These are phyloP conservation scores for Coelopa pilipes DNA, from an alignment of 2,888 invertebrate genomes.

Conservation along the genomic window DNA sequence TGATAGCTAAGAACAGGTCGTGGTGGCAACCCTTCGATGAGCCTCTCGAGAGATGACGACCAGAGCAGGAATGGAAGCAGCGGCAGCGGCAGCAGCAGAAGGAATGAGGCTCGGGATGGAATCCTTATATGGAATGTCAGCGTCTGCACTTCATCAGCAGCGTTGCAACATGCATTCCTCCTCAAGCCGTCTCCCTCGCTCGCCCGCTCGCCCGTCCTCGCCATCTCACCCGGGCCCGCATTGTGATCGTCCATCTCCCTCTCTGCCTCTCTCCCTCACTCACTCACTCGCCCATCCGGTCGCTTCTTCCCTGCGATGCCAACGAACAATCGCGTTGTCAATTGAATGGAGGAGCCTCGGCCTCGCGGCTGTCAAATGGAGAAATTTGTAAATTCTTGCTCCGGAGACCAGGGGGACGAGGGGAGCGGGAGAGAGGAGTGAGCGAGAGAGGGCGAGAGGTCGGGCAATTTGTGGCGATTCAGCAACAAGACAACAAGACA, in stretches of 20 bases:
- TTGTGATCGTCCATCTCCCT: neutral
- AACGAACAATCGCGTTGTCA: constrained; percentile 10
- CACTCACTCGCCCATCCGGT: no score
- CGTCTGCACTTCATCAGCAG: constrained; percentile 34
- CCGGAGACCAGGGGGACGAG: neutral
- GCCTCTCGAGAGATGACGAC: no score
- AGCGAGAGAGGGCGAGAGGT: no score
- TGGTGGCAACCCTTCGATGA: no score
- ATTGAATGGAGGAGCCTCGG: neutral
- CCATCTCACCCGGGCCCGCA: neutral
- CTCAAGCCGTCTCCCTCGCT: constrained; percentile 49
- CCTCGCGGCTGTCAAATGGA: neutral
- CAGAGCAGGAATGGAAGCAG: no score
- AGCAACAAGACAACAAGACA: no score
- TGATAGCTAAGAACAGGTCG: no score
- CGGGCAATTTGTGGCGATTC: no score
- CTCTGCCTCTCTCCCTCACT: constrained; percentile 2
- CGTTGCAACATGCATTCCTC: constrained; percentile 57
- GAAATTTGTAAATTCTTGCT: neutral
- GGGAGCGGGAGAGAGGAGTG: no score
- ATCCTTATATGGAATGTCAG: constrained; percentile 33
- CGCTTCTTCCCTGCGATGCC: neutral
- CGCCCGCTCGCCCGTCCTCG: neutral
- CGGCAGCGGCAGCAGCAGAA: no score
- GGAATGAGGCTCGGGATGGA: constrained; percentile 9